These are phyloP conservation scores for Donacobius atricapilla DNA, from an alignment of 2,113 vertebrate species.

Conservation along the genomic window DNA sequence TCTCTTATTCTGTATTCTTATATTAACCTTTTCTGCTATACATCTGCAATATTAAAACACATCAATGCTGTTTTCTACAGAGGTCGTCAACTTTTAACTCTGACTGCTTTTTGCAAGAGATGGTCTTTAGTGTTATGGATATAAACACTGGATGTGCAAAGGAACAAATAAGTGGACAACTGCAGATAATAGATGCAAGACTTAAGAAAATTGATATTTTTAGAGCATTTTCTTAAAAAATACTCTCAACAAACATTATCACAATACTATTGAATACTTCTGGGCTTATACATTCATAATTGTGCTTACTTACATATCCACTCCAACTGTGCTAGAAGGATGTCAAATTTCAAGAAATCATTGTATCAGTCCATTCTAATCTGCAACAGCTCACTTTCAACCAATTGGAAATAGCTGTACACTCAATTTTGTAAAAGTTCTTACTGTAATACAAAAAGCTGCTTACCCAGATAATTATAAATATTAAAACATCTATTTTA, in stretches of 20 bases:
- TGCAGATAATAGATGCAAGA: not conserved
- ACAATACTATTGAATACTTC: not conserved
- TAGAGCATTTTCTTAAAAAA: not conserved
- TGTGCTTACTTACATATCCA: not conserved
- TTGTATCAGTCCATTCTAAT: not conserved
- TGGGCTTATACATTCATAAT: not conserved
- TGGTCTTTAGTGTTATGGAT: not conserved
- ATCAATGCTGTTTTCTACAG: not conserved
- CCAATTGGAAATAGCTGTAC: not conserved
- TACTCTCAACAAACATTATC: not conserved
- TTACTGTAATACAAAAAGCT: constrained; percentile 33
- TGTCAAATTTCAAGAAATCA: not conserved
- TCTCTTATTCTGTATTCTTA: not conserved
- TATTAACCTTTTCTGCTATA: not conserved
- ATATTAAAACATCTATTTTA: constrained; percentile 19
- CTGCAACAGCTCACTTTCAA: not conserved
- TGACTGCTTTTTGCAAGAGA: not conserved
- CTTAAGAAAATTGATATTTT: not conserved
- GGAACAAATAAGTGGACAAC: not conserved
- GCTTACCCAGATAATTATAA: not conserved
- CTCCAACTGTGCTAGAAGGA: not conserved
- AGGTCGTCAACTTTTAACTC: not conserved
- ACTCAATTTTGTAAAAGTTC: not conserved
- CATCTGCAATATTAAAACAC: not conserved
- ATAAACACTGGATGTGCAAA: not conserved